Conservation (phyloP, 1,140 invertebrate genomes). For the Telenomus remus region DNA sequence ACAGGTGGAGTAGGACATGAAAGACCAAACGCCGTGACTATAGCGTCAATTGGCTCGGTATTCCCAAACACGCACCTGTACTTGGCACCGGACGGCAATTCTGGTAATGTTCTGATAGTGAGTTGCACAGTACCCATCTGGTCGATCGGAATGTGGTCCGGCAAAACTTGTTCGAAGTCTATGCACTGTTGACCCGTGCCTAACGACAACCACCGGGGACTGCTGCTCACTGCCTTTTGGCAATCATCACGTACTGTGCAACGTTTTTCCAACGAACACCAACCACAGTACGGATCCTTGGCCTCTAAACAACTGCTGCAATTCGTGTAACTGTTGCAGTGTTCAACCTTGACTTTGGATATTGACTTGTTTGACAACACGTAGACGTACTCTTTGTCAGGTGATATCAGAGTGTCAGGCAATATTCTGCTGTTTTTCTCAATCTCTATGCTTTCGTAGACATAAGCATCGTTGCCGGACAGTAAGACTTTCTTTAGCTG, state of each 20-base stretch:
- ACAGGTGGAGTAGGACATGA: constrained; percentile 90
- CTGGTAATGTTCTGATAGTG: constrained; percentile 91
- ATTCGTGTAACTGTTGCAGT: constrained; percentile 91
- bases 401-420: constrained; percentile 88
- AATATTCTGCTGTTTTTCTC: constrained; percentile 84
- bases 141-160: constrained; percentile 91
- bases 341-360: constrained; percentile 92
- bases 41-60: constrained; percentile 89
- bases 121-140: constrained; percentile 90
- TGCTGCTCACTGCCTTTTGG: constrained; percentile 89
- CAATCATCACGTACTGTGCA: constrained; percentile 92
- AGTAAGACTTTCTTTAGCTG: constrained; percentile 87
- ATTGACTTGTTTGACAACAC: constrained; percentile 85
- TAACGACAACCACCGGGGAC: constrained; percentile 93
- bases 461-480: constrained; percentile 79
- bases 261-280: constrained; percentile 96
- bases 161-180: constrained; percentile 94
- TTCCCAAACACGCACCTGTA: constrained; percentile 95
- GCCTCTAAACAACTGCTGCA: constrained; percentile 94
- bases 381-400: constrained; percentile 84
- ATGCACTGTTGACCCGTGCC: constrained; percentile 95
- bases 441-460: constrained; percentile 86
- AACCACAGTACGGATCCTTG: constrained; percentile 97
- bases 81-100: constrained; percentile 90
- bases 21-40: constrained; percentile 86